Conservation (phyloP, 2,113 vertebrate species). For the Cyphomyrus plagiostoma region DNA sequence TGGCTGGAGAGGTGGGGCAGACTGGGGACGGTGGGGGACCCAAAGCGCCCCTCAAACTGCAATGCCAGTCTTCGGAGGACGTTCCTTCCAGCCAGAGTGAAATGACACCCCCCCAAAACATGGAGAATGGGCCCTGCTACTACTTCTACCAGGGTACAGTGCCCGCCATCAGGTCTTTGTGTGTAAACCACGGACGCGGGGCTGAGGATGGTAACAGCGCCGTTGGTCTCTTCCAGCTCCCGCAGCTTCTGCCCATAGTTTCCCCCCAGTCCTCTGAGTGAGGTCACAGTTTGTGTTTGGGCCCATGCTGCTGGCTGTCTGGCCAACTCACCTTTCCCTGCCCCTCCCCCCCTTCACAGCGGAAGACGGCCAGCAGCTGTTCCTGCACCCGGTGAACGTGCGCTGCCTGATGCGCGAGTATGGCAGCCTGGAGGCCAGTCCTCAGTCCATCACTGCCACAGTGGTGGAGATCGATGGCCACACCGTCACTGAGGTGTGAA, state of each 20-base stretch:
- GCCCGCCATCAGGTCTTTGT: not conserved
- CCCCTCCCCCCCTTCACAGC: conserved; percentile 54
- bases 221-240: not conserved
- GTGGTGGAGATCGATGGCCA: conserved; percentile 92
- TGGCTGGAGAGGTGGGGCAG: conserved; percentile 76
- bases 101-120: conserved; percentile 43
- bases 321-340: not conserved
- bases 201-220: not conserved
- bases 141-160: conserved; percentile 94
- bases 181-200: not conserved
- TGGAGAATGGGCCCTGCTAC: conserved; percentile 77
- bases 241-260: not conserved
- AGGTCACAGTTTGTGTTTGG: not conserved
- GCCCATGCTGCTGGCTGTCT: not conserved
- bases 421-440: conserved; percentile 87
- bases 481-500: conserved; percentile 84
- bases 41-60: conserved; percentile 38
- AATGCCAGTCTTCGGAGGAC: conserved; percentile 45
- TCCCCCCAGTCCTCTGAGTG: not conserved
- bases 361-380: conserved; percentile 96
- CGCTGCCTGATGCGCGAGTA: conserved; percentile 88
- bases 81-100: conserved; percentile 39
- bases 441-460: conserved; percentile 80
- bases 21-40: conserved; percentile 47
- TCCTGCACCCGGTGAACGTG: conserved; percentile 91